phyloP scores from a whole-genome alignment of 2,113 vertebrate species.

The Rhizomys pruinosus region DNA sequence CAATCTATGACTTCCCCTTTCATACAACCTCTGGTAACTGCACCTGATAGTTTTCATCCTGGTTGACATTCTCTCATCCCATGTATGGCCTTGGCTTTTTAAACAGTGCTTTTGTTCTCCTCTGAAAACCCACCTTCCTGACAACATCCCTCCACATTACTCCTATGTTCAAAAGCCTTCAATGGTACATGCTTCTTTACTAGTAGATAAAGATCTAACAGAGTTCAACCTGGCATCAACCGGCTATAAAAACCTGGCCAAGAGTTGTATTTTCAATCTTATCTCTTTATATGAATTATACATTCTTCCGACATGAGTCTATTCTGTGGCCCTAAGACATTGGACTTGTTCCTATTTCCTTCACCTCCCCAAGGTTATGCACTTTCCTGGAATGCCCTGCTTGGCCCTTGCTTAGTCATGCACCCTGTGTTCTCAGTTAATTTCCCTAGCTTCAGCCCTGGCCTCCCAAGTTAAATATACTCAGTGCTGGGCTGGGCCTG shows the following conservation, averaged over 20 bases:
- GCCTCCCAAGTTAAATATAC: neutral
- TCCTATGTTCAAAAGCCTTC: neutral
- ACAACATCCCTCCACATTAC: neutral
- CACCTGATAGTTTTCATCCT: neutral
- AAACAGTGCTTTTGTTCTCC: neutral
- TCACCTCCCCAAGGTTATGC: neutral
- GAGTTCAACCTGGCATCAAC: neutral
- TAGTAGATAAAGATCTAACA: constrained; percentile 19
- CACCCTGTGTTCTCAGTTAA: neutral
- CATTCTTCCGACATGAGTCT: constrained; percentile 1
- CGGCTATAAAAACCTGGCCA: neutral
- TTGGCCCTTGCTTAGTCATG: neutral
- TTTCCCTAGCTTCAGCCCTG: neutral
- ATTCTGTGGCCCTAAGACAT: neutral
- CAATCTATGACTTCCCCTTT: neutral
- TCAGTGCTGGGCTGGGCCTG: neutral
- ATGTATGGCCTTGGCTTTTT: neutral
- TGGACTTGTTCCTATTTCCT: neutral
- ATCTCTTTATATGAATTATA: neutral
- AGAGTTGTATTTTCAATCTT: neutral
- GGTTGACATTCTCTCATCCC: neutral
- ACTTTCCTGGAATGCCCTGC: neutral
- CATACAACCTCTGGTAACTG: neutral
- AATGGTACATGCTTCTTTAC: neutral
- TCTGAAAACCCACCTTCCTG: neutral